Base-by-base conservation (phyloP, 2,113 vertebrate species). In the Brienomyrus brachyistius region DNA sequence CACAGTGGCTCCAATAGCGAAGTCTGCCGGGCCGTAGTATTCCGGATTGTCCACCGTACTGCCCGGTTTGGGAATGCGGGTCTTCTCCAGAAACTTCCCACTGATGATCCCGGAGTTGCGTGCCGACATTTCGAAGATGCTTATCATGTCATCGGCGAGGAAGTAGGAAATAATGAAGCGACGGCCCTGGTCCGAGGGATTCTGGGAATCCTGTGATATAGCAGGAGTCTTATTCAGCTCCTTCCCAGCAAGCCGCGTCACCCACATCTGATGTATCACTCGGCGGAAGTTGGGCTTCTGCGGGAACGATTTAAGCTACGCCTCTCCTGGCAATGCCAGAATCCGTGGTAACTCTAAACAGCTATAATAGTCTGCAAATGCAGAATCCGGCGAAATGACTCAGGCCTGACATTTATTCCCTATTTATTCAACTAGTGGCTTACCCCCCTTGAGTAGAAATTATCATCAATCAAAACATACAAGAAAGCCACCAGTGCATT, bases 161-260 rank as follows among this genome's bases (percentile, higher is more conserved):
- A 94, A 97, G 91, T 98, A 99, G 15, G 96, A 97, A 84, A 99
- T 93, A 87, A 99, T 91, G 89, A 99, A 99, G 15, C 51, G 94
- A 0, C 98, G 96, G 4, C 91, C 94, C 77, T 94, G 95, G 50
- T 99, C 97, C 86, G 95, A 93, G 0, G 95, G 95, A 77, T 96
- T 95, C 86, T 95, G 95, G 1, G 98, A 97, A 90, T 98, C 97
- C 98, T 99, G 92, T 4, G 91, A 90, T 10, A 45, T 45, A 27
- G 48, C n/a, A 48, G 17, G 35, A 83, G 15, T 47, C 19, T 50
- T 1, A 51, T 51, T 88, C 6, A 40, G 17, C 4, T 62, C 5
- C 9, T 84, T 59, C 87, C 17, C 56, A 13, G 27, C 40, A 19
- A 23, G 52, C 40, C 11, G 40, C 1, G 40, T 66, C 85, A 87